Conservation (phyloP, 2,888 invertebrate genomes). For the Agriopis aurantiaria region DNA sequence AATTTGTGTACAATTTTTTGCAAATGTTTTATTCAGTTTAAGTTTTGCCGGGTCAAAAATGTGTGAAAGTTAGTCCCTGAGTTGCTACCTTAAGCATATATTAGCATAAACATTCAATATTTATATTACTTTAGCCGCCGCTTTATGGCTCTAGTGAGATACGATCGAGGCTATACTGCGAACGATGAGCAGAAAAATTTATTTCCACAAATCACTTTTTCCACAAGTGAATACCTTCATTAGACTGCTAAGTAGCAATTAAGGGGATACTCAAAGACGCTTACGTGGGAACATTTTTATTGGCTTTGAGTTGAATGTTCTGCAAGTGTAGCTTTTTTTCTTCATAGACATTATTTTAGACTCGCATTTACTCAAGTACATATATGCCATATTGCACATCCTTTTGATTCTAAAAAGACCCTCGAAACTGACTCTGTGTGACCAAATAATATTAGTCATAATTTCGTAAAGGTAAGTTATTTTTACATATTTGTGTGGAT, state of each 20-base stretch:
- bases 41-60: too few relatives aligned
- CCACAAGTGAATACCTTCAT: slow-evolving; percentile 21
- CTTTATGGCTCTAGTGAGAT: neutral
- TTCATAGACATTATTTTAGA: neutral
- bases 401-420: neutral
- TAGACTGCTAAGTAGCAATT: slow-evolving; percentile 22
- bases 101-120: neutral
- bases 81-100: too few relatives aligned
- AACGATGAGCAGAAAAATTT: neutral
- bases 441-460: too few relatives aligned
- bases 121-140: neutral
- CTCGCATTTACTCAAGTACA: neutral
- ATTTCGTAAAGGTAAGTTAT: too few relatives aligned
- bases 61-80: too few relatives aligned
- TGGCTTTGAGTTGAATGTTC: slow-evolving; percentile 22
- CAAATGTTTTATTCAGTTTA: too few relatives aligned
- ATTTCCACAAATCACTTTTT: neutral
- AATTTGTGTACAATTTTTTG: too few relatives aligned
- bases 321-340: slow-evolving; percentile 5
- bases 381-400: neutral
- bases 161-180: neutral
- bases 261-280: slow-evolving; percentile 2
- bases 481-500: too few relatives aligned
- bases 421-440: too few relatives aligned
- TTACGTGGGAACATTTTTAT: slow-evolving; percentile 20